Base-by-base conservation (phyloP, 1,140 invertebrate genomes). In the Antheraea mylitta region DNA sequence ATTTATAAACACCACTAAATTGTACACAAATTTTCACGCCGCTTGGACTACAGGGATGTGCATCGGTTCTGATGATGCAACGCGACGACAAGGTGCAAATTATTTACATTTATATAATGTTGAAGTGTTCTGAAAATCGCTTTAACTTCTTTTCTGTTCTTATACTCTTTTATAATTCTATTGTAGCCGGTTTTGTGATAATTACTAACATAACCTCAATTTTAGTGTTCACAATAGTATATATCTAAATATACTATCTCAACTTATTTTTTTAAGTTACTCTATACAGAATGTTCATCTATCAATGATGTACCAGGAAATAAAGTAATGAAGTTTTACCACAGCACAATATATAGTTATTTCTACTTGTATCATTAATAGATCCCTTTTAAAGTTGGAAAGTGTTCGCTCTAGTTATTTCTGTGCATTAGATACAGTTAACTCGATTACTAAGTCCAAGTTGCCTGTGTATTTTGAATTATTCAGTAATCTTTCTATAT, bases 21-120 rank as follows among this genome's bases (percentile, higher is more conserved):
- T 81, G 71, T 75, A 71, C 67, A 76, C 68, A 77, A 73, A 80
- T 78, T 85, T 90, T 85, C 81, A 88, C 75, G 87, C 89, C 73
- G 82, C 81, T 81, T 62, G 75, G 73, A 82, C 80, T 84, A 72
- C 86, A 90, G 85, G 76, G 81, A 91, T 90, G 87, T 66, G 72
- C 74, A 79, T 78, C 67, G 69, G 79, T 85, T 82, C 71, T 80
- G 83, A 89, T 87, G 86, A 90, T 90, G 88, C 87, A 91, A 90
- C 89, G 86, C 81, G 87, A 91, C 86, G 87, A 91, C 86, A 91
- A 91, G 89, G 89, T 92, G 88, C 85, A 75, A 61, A 66, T 71
- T 71, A 69, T 70, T 62, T 63, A 64, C 61, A 70, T 67, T 61
- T 42, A 68, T 59, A 66, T 73, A 80, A 66, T 68, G 66, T 72